These are phyloP conservation scores for Tiliacea citrago DNA, from an alignment of 2,888 invertebrate genomes.

Conservation along the genomic window DNA sequence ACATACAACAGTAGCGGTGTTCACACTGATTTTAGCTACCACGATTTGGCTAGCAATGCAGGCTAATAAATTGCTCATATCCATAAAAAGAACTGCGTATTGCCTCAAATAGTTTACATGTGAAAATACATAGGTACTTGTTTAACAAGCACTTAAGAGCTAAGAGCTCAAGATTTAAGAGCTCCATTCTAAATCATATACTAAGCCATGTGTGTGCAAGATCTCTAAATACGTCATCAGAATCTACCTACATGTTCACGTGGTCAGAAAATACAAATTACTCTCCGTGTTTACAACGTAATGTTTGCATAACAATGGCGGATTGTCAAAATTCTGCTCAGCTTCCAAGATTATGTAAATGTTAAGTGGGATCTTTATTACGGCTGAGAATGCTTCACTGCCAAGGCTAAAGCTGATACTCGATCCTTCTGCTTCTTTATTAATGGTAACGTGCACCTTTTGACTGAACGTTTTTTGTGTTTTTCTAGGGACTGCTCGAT, in stretches of 20 bases:
- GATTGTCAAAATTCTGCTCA: slow-evolving; percentile 44
- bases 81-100: background rate
- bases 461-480: slow-evolving; percentile 12
- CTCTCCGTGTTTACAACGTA: slow-evolving; percentile 26
- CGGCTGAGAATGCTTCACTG: slow-evolving; percentile 60
- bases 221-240: slow-evolving; percentile 23
- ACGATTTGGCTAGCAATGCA: background rate
- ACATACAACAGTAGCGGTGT: slow-evolving; percentile 3
- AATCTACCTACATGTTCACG: slow-evolving; percentile 19
- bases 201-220: slow-evolving; percentile 11
- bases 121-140: background rate
- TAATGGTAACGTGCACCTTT: slow-evolving; percentile 72
- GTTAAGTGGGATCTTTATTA: slow-evolving; percentile 20
- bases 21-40: background rate
- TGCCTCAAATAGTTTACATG: background rate
- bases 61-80: background rate
- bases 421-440: slow-evolving; percentile 42
- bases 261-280: slow-evolving; percentile 32
- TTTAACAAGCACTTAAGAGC: background rate
- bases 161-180: background rate
- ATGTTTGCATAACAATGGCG: slow-evolving; percentile 44
- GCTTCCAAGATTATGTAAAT: slow-evolving; percentile 45
- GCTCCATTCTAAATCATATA: slow-evolving; percentile 26
- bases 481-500: background rate
- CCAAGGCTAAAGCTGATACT: slow-evolving; percentile 80